Evolutionary conservation across 2,797 vertebrate genomes (phyloP).

Genomic region (Morelia viridis): DNA sequence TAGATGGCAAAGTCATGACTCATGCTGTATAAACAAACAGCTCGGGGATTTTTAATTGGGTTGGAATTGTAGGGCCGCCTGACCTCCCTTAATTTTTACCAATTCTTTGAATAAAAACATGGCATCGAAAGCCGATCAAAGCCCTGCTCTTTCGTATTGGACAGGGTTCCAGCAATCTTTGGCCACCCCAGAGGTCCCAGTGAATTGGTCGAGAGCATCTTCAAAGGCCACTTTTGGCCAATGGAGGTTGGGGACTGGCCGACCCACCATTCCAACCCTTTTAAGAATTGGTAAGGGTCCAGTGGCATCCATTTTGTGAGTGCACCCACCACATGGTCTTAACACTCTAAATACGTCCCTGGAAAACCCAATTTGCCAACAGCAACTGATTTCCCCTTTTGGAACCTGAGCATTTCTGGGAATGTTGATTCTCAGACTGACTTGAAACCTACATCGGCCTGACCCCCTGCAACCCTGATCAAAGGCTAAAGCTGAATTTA

Average conservation of each 20-base stretch:
- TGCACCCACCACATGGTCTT: background rate
- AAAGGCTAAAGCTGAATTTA: background rate
- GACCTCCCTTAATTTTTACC: background rate
- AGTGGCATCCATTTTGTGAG: background rate
- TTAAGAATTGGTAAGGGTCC: background rate
- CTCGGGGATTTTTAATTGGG: background rate
- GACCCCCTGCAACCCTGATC: background rate
- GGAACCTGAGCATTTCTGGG: background rate
- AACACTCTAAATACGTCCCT: background rate
- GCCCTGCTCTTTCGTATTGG: background rate
- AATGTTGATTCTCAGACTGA: background rate
- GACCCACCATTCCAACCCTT: background rate
- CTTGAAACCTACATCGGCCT: background rate
- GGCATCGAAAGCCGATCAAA: background rate
- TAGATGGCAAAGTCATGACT: background rate
- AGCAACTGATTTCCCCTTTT: background rate
- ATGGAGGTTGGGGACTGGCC: background rate
- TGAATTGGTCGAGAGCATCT: background rate
- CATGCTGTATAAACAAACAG: background rate
- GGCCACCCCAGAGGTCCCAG: background rate
- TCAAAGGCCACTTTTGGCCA: background rate
- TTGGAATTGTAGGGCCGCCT: background rate
- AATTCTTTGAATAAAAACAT: background rate
- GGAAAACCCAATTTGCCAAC: background rate
- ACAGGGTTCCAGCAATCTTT: background rate